A percentile compares a stretch with the other conserved stretches of the same genome.
Evolutionary conservation across 2,888 invertebrate genomes (phyloP).

Genomic region (Horisme vitalbata): DNA sequence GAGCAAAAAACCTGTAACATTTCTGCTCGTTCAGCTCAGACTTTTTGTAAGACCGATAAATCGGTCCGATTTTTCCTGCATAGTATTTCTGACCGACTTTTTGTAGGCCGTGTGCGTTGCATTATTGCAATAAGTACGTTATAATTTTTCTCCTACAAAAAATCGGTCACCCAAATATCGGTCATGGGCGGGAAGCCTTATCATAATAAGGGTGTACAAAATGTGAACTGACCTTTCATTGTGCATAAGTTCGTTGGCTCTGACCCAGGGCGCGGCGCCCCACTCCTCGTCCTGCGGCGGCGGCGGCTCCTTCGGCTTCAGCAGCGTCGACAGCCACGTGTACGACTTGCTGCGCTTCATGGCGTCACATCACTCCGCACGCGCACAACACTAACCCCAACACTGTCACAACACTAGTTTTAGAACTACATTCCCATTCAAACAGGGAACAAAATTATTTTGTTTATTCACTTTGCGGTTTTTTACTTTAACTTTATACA

Average conservation of each 20-base stretch:
- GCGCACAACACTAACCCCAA: slow-evolving; percentile 7
- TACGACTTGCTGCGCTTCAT: slow-evolving; percentile 79
- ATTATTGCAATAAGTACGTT: too few species aligned
- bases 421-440: neutral
- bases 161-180: too few species aligned
- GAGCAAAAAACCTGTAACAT: too few species aligned
- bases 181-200: too few species aligned
- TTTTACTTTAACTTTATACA: neutral
- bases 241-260: slow-evolving; percentile 56
- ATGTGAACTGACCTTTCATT: slow-evolving; percentile 61
- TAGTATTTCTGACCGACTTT: too few species aligned
- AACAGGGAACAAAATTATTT: too few species aligned
- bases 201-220: too few species aligned
- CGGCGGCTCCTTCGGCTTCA: slow-evolving; percentile 49
- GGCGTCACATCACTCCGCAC: slow-evolving; percentile 37
- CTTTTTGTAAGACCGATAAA: too few species aligned
- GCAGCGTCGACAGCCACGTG: slow-evolving; percentile 76
- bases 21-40: too few species aligned
- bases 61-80: too few species aligned
- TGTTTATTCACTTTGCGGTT: neutral
- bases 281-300: slow-evolving; percentile 58
- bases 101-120: too few species aligned
- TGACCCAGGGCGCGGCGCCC: slow-evolving; percentile 70
- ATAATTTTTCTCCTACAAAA: too few species aligned
- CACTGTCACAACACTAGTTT: neutral